Base-by-base conservation (phyloP, 1,140 invertebrate species). In the Hyphantria cunea region DNA sequence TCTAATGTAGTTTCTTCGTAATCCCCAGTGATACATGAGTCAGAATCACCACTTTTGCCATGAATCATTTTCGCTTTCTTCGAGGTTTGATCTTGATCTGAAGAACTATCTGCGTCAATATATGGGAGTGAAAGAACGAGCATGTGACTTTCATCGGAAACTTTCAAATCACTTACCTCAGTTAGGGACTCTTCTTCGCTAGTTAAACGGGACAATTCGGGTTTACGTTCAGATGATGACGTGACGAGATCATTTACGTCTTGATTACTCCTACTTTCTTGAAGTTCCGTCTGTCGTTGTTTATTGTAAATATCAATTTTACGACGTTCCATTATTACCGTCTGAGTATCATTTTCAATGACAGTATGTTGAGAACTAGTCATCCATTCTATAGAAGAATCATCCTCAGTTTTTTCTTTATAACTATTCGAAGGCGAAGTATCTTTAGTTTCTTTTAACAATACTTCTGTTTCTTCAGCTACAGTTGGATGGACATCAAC, bases 161-260 rank as follows among this genome's bases (percentile, higher is more conserved):
- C 78, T 82, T 92, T 93, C 58, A 93, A 72, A 60, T 93, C 92
- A 73, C 92, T 93, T 0, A 93, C 92, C 85, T 93, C 92, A 15
- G 93, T 93, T 6, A 94, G 86, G 47, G 93, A 94, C 78, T 94
- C 94, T 68, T 94, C 93, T 68, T 94, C 93, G 41, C 93, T 94
- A 0, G 91, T 93, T 54, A 93, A 85, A 31, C 92, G 82, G 6
- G 86, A 84, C 7, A 88, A 86, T 80, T 84, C 92, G 71, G 74
- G 84, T 83, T 78, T 91, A 80, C 74, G 80, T 32, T 80, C 72
- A 25, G 55, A 47, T 33, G 78, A 52, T 13, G 55, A 47, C 31
- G 78, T 51, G 12, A 78, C 60, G 63, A 74, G 50, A 17, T 52
- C 76, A 60, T 80, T 70, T 12, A 88, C 66, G 64, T 90, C 78